A percentile compares a stretch with the other conserved stretches of the same genome.
Evolutionary conservation across 2,888 invertebrate genomes (phyloP).

Genomic region (Aspidiotus rigidus): DNA sequence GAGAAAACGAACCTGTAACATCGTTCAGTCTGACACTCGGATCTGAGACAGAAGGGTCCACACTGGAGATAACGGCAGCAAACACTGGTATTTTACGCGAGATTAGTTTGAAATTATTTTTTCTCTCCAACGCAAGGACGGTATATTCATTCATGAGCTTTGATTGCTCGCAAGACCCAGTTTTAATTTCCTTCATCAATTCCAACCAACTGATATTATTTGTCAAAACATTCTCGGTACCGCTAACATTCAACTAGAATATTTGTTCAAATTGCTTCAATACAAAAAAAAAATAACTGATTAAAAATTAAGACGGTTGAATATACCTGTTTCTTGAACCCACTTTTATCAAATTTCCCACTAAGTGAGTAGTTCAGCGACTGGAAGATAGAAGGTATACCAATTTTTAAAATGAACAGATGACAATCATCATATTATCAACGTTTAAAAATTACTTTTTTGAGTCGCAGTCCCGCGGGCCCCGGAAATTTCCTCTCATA

Average conservation of each 20-base stretch:
- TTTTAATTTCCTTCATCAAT: constrained; percentile 10
- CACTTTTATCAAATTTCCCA: background rate
- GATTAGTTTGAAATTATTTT: constrained; percentile 11
- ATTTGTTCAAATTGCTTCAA: background rate
- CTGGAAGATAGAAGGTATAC: background rate
- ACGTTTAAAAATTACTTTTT: constrained; percentile 37
- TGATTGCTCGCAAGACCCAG: background rate
- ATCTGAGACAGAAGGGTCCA: constrained; percentile 40
- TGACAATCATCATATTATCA: background rate
- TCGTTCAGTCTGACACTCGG: constrained; percentile 40
- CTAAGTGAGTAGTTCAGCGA: background rate
- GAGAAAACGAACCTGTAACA: constrained; percentile 37
- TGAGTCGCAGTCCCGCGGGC: constrained; percentile 46
- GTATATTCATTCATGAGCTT: constrained; percentile 13
- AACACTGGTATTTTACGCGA: constrained; percentile 39
- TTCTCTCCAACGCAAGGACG: constrained; percentile 4
- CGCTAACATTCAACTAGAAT: background rate
- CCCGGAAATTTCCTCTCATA: constrained; percentile 45
- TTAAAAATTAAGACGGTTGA: background rate
- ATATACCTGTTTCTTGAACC: background rate
- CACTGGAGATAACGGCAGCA: constrained; percentile 39
- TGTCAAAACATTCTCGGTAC: constrained; percentile 13
- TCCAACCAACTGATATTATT: constrained; percentile 35
- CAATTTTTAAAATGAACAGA: background rate
- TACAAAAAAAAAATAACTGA: background rate